Base-by-base conservation (phyloP, 2,888 invertebrate species). In the Dorcus hopei region DNA sequence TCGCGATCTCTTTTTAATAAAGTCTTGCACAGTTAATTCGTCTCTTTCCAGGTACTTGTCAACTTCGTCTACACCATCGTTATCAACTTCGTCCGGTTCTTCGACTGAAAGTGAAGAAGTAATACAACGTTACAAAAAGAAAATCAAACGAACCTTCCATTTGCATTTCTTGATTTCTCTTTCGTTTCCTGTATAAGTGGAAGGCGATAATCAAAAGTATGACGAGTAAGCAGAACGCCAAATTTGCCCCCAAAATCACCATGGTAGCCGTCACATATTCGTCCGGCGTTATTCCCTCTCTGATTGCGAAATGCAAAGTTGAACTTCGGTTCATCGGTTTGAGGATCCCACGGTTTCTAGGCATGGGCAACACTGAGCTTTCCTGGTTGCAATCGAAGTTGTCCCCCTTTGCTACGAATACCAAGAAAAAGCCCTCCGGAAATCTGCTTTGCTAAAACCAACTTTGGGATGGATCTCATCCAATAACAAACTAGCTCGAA, bases 401-500 rank as follows among this genome's bases (percentile, higher is more conserved):
- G 1, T 85, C 85, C 0, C 87, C 85, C 75, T 87, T 87, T 61
- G 89, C 87, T 49, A 89, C 87, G 70, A 93, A 84, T 2, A 92
- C 90, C 40, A 93, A 82, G 79, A 90, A 93, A 79, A 93, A 92
- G 0, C 90, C 89, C 6, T 80, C 69, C 0, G 86, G 86, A 72
- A 84, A 89, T 14, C 79, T 80, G 63, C 82, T 81, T 82, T 83
- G 85, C 91, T 91, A 77, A 3, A 82, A 40, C 19, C 33, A 45
- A 51, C 19, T 16, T n/a, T 16, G 4, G 9, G 16, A 3, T 19
- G n/a, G 9, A 41, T 3, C 11, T 9, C n/a, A 5, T 14, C 5
- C 6, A 9, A 38, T 6, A 5, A 14, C n/a, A n/a, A 14, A 51
- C 3, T 43, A 19, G 49, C 38, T 14, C 2, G n/a, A 49, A 50